Conservation (phyloP, 64 coral and sea anemone species). For the Actinia tenebrosa region DNA sequence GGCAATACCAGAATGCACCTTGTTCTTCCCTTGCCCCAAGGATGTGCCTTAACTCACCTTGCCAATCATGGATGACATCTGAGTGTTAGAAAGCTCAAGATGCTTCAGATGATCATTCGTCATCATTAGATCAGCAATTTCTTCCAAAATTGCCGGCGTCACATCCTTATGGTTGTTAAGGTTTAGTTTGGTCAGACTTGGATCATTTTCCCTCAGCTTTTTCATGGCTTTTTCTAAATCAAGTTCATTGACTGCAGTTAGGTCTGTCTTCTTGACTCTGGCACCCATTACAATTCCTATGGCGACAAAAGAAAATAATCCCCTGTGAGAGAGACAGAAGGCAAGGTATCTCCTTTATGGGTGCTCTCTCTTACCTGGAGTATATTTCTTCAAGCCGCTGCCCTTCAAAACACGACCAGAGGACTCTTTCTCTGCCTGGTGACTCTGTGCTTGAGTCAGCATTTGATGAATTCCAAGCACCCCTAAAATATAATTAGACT, state of each 20-base stretch:
- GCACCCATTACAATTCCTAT: conserved; percentile 82
- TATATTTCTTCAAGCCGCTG: conserved; percentile 93
- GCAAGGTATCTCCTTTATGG: no score
- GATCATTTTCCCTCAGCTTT: conserved; percentile 74
- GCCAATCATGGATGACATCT: conserved; percentile 65
- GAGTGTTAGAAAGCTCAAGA: conserved; percentile 75
- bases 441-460: conserved; percentile 86
- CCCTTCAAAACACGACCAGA: conserved; percentile 72
- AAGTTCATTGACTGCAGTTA: conserved; percentile 93
- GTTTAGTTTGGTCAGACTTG: conserved; percentile 66
- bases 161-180: conserved; percentile 93
- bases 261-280: conserved; percentile 73
- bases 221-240: conserved; percentile 83
- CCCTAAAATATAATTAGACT: conserved; percentile 24
- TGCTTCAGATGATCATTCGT: conserved; percentile 61
- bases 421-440: conserved; percentile 57
- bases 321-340: no score
- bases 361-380: conserved; percentile 32
- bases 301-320: not conserved
- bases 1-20: no score
- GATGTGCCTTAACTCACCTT: conserved; percentile 40
- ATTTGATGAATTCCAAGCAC: conserved; percentile 89
- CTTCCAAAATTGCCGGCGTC: conserved; percentile 62
- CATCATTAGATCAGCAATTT: conserved; percentile 52
- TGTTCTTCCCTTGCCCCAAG: no score